These are phyloP conservation scores for Columba guinea DNA, from an alignment of 2,797 vertebrate species.

Conservation along the genomic window DNA sequence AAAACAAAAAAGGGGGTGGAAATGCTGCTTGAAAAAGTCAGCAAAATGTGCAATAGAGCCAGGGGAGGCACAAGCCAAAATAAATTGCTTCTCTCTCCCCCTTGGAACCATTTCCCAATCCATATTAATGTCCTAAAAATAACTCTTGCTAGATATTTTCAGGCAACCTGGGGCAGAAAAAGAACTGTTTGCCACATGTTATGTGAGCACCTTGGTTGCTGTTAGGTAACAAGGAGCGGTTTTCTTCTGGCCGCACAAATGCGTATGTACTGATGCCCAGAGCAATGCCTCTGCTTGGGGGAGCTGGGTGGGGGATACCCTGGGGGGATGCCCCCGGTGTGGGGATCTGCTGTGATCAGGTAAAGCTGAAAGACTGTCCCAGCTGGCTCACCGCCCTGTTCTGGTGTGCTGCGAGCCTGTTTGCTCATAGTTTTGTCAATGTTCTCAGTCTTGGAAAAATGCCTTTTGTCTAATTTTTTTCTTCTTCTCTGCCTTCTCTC, in stretches of 20 bases:
- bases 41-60: background rate
- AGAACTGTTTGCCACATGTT: slow-evolving; percentile 6
- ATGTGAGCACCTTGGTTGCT: rapidly evolving
- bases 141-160: slow-evolving; percentile 21
- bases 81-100: background rate
- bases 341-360: background rate
- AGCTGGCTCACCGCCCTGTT: background rate
- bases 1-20: no score
- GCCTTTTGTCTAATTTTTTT: background rate
- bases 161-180: background rate
- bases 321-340: background rate
- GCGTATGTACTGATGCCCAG: rapidly evolving
- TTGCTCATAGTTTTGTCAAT: background rate
- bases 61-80: background rate
- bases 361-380: background rate
- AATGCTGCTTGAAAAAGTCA: background rate
- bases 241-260: rapidly evolving
- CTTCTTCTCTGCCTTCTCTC: background rate
- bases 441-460: background rate
- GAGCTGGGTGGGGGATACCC: background rate
- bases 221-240: background rate
- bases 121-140: slow-evolving; percentile 44
- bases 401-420: background rate
- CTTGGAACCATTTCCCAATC: background rate
- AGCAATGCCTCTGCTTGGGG: rapidly evolving